Percentiles rank a stretch among this genome's conserved stretches.
Evolutionary conservation across 2,888 invertebrate species (phyloP).

Genomic region (Terebella lapidaria): DNA sequence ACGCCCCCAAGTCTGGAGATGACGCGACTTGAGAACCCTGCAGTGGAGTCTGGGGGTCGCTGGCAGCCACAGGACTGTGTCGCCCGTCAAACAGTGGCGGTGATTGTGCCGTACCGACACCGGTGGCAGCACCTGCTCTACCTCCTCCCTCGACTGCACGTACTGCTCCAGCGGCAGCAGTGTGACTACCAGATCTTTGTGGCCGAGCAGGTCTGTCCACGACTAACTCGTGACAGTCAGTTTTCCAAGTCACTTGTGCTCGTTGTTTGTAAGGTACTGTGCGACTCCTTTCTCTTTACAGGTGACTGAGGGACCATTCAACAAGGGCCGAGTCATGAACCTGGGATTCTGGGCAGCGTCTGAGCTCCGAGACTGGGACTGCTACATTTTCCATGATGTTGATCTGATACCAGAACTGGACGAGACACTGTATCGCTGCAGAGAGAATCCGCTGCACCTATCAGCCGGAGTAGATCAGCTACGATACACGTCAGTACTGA

Average conservation of each 20-base stretch:
- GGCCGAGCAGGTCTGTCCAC: not conserved
- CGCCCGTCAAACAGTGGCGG: not conserved
- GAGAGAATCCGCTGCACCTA: not conserved
- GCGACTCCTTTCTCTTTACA: too few species aligned
- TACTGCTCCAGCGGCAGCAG: not conserved
- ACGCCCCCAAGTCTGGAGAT: constrained; percentile 3
- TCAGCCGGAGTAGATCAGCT: not conserved
- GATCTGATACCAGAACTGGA: not conserved
- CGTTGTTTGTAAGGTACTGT: too few species aligned
- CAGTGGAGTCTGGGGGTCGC: not conserved
- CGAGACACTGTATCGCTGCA: not conserved
- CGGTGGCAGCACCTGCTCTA: not conserved
- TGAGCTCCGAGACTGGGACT: not conserved
- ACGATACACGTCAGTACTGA: not conserved
- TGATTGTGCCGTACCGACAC: not conserved
- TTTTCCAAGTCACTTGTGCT: too few species aligned
- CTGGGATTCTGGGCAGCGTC: not conserved
- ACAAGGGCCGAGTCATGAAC: not conserved
- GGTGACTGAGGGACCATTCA: not conserved
- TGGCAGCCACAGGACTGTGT: not conserved
- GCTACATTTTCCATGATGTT: not conserved
- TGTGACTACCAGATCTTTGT: not conserved
- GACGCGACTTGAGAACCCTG: not conserved
- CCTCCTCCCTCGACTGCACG: not conserved
- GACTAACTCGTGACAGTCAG: not conserved